Conservation (phyloP, 2,113 vertebrate genomes). For the Raja brachyura region DNA sequence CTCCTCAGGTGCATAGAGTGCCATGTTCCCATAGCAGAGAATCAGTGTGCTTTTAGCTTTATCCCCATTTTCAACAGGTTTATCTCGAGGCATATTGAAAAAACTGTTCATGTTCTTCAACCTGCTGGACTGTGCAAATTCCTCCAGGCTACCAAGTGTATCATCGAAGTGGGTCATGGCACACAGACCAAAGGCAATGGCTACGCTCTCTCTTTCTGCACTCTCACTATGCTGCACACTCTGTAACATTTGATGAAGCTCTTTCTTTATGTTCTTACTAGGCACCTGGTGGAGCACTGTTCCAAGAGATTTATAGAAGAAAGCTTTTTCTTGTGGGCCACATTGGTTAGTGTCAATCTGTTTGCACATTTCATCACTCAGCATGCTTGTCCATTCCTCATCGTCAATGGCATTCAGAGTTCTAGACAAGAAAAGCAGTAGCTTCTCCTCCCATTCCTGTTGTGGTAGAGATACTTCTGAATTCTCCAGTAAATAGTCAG, state of each 20-base stretch:
- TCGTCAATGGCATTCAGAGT: not conserved
- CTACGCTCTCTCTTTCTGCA: constrained; percentile 74
- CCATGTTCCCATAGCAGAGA: constrained; percentile 79
- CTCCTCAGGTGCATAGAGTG: constrained; percentile 64
- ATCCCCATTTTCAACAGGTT: constrained; percentile 71
- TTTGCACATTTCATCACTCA: constrained; percentile 58
- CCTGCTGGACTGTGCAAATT: constrained; percentile 53
- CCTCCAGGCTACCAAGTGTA: constrained; percentile 74
- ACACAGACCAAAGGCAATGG: constrained; percentile 74
- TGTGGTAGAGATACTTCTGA: not conserved
- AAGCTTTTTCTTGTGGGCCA: constrained; percentile 72
- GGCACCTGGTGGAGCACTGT: constrained; percentile 62
- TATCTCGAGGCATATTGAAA: constrained; percentile 59
- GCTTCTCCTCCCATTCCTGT: constrained; percentile 47
- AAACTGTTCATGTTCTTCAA: not conserved
- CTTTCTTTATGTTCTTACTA: constrained; percentile 71
- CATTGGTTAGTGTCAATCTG: constrained; percentile 69
- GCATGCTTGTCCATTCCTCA: constrained; percentile 56
- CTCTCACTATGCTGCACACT: constrained; percentile 70
- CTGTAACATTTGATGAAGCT: not conserved
- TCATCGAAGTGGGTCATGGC: constrained; percentile 75
- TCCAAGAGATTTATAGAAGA: constrained; percentile 78
- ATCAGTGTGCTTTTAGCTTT: constrained; percentile 77
- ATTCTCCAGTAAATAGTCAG: constrained; percentile 49
- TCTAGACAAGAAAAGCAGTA: constrained; percentile 42